Evolutionary conservation across 92 coral and sea anemone species (phyloP).

Genomic region (Bergia puertoricense): DNA sequence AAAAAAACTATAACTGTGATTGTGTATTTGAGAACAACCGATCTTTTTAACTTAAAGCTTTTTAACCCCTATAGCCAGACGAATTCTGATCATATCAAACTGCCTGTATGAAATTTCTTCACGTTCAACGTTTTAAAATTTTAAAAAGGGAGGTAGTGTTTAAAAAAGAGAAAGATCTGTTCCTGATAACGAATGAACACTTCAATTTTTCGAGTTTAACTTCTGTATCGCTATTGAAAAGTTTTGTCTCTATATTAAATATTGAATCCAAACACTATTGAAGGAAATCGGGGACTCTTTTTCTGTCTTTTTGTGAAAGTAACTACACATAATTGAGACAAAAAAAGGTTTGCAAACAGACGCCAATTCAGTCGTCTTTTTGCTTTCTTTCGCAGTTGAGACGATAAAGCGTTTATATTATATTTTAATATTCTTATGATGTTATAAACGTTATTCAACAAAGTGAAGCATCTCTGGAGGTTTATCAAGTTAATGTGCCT

Average conservation of each 20-base stretch:
- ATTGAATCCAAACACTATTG: not conserved
- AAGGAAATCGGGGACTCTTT: not conserved
- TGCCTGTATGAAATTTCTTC: no score
- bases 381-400: not conserved
- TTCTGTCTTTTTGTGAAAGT: not conserved
- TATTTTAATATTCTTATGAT: not conserved
- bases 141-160: not conserved
- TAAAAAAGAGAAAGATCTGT: not conserved
- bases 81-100: no score
- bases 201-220: not conserved
- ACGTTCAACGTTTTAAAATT: not conserved
- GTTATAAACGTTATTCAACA: no score
- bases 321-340: not conserved
- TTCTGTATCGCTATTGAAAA: not conserved
- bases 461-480: not conserved
- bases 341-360: not conserved
- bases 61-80: no score
- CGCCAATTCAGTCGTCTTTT: not conserved
- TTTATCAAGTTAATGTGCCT: constrained; percentile 9
- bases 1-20: not conserved
- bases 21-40: no score
- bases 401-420: not conserved
- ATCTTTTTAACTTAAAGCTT: no score
- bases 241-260: not conserved
- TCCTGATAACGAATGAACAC: not conserved